A percentile compares a stretch with the other conserved stretches of the same genome.
These are phyloP conservation scores for Euclidia mi DNA, from an alignment of 2,888 invertebrate species.

Conservation along the genomic window DNA sequence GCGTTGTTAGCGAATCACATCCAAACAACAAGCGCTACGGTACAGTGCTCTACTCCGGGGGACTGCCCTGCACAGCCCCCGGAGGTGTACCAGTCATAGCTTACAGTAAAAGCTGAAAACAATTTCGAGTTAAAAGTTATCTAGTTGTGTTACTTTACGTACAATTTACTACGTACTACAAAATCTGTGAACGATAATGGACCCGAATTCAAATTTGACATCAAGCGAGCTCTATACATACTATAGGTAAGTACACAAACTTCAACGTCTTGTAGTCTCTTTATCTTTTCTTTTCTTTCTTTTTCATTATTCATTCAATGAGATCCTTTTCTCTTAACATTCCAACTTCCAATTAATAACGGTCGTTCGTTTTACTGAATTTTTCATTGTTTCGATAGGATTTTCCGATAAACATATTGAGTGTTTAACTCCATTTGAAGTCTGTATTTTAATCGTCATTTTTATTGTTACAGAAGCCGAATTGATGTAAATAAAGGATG, in stretches of 20 bases:
- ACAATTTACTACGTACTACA: slow-evolving; percentile 64
- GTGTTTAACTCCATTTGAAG: background rate
- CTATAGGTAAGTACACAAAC: slow-evolving; percentile 38
- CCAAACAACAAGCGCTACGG: slow-evolving; percentile 72
- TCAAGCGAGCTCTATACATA: slow-evolving; percentile 38
- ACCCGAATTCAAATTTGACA: slow-evolving; percentile 29
- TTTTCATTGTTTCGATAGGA: background rate
- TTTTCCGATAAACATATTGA: slow-evolving; percentile 1
- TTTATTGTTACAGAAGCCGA: slow-evolving; percentile 45
- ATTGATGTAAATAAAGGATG: slow-evolving; percentile 4
- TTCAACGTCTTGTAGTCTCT: slow-evolving; percentile 13
- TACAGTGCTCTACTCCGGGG: slow-evolving; percentile 78
- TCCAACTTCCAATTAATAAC: slow-evolving; percentile 4
- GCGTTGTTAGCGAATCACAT: slow-evolving; percentile 70
- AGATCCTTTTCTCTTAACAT: slow-evolving; percentile 5
- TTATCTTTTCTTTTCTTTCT: slow-evolving; percentile 4
- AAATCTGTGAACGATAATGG: slow-evolving; percentile 61
- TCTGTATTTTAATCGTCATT: no score
- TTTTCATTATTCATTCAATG: slow-evolving; percentile 6
- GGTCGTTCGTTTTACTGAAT: slow-evolving; percentile 2
- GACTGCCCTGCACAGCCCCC: slow-evolving; percentile 70
- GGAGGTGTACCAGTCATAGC: slow-evolving; percentile 54
- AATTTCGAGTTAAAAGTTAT: slow-evolving; percentile 71
- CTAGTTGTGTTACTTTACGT: slow-evolving; percentile 70
- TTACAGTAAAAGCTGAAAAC: slow-evolving; percentile 53